Percentiles rank a stretch among this genome's conserved stretches.
These are phyloP conservation scores for Cardinalis cardinalis DNA, from an alignment of 2,113 vertebrate species.

Conservation along the genomic window DNA sequence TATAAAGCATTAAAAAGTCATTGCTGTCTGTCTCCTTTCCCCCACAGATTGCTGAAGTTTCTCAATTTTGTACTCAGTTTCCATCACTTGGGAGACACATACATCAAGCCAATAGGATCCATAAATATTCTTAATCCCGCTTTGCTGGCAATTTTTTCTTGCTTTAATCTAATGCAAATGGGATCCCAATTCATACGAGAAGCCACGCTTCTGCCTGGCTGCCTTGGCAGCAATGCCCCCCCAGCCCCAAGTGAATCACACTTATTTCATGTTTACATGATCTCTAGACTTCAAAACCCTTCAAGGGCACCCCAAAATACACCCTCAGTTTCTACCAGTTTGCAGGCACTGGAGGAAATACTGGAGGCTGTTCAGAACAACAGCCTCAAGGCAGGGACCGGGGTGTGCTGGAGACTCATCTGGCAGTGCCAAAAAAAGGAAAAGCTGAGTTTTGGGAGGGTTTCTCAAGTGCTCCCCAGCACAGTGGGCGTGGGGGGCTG, in stretches of 20 bases:
- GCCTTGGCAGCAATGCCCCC: neutral
- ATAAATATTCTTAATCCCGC: constrained; percentile 27
- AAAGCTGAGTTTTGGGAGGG: fast-evolving
- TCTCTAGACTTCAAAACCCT: neutral
- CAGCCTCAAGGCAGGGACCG: neutral
- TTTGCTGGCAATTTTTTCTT: constrained; percentile 9
- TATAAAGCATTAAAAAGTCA: neutral
- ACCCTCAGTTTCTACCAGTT: neutral
- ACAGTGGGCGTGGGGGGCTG: neutral
- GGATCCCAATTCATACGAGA: neutral
- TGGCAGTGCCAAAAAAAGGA: neutral
- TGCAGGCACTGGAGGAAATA: neutral
- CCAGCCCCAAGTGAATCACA: neutral
- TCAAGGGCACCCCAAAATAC: neutral
- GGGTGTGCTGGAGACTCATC: neutral
- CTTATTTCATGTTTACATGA: neutral
- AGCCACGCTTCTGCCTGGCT: neutral
- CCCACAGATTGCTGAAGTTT: neutral
- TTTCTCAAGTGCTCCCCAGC: neutral
- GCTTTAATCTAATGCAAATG: constrained; percentile 18
- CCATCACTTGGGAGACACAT: constrained; percentile 1
- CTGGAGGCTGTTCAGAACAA: neutral
- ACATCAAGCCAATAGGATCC: neutral
- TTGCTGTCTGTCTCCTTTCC: constrained; percentile 10
- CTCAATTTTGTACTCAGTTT: neutral